These are phyloP conservation scores for Cyphomyrus discorhynchus DNA, from an alignment of 2,113 vertebrate species.

Conservation along the genomic window DNA sequence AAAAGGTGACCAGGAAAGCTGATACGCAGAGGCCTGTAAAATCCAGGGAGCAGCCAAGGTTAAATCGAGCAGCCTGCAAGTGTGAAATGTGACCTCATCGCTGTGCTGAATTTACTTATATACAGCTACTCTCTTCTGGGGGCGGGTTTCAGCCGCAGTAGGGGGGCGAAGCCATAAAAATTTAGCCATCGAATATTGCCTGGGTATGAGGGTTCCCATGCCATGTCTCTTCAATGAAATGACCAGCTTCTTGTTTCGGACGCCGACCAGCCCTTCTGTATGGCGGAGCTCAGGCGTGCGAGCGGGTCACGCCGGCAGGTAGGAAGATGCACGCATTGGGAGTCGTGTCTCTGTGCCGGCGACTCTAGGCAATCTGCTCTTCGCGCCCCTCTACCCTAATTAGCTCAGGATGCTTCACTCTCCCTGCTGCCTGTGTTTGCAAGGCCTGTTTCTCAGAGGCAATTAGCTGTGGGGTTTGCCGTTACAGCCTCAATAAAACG, in stretches of 20 bases:
- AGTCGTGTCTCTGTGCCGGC: too few relatives aligned
- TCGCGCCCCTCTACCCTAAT: not conserved
- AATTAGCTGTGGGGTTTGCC: constrained; percentile 10
- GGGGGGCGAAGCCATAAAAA: not conserved
- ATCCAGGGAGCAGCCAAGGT: too few relatives aligned
- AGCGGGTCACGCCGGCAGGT: not conserved
- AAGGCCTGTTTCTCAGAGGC: not conserved
- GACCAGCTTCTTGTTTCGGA: too few relatives aligned
- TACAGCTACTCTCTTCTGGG: not conserved
- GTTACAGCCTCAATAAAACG: constrained; percentile 2
- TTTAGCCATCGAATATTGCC: too few relatives aligned
- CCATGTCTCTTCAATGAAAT: too few relatives aligned
- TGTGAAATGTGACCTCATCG: too few relatives aligned
- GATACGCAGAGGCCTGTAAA: not conserved
- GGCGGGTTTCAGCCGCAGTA: not conserved
- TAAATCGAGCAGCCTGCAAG: too few relatives aligned
- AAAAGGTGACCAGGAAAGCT: not conserved
- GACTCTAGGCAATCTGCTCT: not conserved
- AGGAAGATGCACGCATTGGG: too few relatives aligned
- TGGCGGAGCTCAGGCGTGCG: not conserved
- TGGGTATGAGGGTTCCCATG: too few relatives aligned
- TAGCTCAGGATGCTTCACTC: not conserved
- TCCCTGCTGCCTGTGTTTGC: not conserved
- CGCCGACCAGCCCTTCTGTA: not conserved
- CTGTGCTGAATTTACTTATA: not conserved